Evolutionary conservation across 2,797 vertebrate genomes (phyloP), one percentile per base, ranked within the genome.

Genomic region (Lycodopsis pacificus): DNA sequence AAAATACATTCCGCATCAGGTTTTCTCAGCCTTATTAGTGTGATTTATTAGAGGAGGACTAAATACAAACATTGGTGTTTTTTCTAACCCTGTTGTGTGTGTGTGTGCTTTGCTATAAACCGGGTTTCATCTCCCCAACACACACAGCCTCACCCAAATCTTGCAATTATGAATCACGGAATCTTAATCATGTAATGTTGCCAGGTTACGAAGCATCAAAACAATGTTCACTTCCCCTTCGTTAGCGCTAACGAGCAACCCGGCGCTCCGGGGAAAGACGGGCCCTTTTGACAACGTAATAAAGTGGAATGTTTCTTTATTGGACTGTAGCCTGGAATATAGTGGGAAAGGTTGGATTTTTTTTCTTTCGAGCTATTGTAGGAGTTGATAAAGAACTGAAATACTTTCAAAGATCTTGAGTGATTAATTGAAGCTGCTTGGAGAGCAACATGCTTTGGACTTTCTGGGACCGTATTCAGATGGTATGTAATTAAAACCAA

Each of bases 161-260:
- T 72, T 77, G 71, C 73, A 75, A 81, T 86, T 81, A 62, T 71
- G 53, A 81, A 81, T 83, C 53, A 12, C 4, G 58, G 73, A 61
- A 46, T 88, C 57, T 80, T 73, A 84, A 80, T 82, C 32, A 61
- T 27, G 71, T 70, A 2, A 82, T 25, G 83, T 86, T 90, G 77
- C 88, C 80, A 78, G 84, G 87, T 87, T 74, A 71, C 71, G 14
- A 62, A 71, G 77, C 74, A 76, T 77, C 61, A 65, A 57, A 84
- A 59, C 53, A 3, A 76, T 82, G 77, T 76, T 34, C 38, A 57
- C 58, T 66, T 84, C 79, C 72, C 63, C 74, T 79, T 88, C 64
- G 62, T 89, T 83, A 81, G 65, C 0, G 65, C 80, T 87, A 92
- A 92, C 72, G 67, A 90, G 84, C 76, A 12, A 36, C 74, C 57